These are phyloP conservation scores for Ceryle rudis DNA, from an alignment of 2,797 vertebrate species.

Conservation along the genomic window DNA sequence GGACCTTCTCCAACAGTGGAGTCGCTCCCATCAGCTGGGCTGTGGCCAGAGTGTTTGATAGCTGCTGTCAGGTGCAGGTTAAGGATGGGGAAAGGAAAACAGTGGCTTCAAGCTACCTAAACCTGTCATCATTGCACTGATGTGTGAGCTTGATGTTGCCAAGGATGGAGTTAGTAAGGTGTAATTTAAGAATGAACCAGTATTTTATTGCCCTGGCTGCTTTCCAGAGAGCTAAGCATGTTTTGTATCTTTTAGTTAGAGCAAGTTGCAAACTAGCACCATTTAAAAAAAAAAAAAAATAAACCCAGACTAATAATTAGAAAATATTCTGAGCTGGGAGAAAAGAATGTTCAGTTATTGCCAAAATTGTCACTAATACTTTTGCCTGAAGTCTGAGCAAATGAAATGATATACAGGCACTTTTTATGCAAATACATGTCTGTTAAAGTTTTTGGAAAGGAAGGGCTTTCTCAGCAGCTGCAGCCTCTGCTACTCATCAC, in stretches of 20 bases:
- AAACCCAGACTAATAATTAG: neutral
- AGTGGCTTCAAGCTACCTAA: neutral
- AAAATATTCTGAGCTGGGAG: neutral
- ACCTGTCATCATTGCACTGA: accelerated
- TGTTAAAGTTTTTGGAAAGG: neutral
- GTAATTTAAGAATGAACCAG: neutral
- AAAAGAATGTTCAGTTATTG: neutral
- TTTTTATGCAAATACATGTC: neutral
- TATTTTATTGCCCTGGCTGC: neutral
- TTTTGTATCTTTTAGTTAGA: neutral
- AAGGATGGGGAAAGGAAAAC: neutral
- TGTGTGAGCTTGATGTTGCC: neutral
- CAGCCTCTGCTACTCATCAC: neutral
- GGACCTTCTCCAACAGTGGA: neutral
- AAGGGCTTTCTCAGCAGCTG: neutral
- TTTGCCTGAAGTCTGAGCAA: neutral
- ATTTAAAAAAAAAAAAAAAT: neutral
- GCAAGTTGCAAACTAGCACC: neutral
- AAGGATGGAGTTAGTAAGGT: neutral
- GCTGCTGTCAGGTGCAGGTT: neutral
- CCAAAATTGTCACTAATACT: neutral
- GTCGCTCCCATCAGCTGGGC: neutral
- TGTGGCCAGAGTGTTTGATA: neutral
- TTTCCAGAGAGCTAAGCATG: neutral
- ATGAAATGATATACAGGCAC: neutral